phyloP scores from a whole-genome alignment of 2,113 vertebrate species.

The Megaceryle torquata region DNA sequence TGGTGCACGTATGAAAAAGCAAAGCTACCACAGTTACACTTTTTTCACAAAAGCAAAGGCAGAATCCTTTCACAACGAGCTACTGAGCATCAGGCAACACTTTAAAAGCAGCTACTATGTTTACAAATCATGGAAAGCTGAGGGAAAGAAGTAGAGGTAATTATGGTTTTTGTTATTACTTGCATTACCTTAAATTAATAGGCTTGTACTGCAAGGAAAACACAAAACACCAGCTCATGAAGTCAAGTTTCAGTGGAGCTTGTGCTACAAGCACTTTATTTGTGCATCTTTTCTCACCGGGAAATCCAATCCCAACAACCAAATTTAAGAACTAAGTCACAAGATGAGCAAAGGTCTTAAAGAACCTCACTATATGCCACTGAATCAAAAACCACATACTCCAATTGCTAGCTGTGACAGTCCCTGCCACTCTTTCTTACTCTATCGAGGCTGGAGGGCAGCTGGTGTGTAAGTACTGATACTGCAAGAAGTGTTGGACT shows the following conservation, averaged over 20 bases:
- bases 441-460: background rate
- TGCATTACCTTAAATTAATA: background rate
- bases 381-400: background rate
- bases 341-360: background rate
- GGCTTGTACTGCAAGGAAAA: background rate
- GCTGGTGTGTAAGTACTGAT: accelerated
- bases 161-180: background rate
- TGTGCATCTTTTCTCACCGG: background rate
- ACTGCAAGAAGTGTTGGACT: accelerated
- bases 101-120: accelerated
- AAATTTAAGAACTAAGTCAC: background rate
- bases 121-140: background rate
- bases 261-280: background rate
- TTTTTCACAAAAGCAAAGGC: background rate
- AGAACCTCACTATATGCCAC: accelerated
- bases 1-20: accelerated
- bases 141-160: background rate
- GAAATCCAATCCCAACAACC: background rate
- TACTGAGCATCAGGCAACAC: background rate
- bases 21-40: background rate
- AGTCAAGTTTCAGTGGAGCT: background rate
- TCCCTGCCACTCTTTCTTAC: background rate
- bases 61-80: background rate
- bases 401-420: accelerated
- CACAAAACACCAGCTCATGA: background rate